These are phyloP conservation scores for Gasterosteus nipponicus DNA, from an alignment of 2,113 vertebrate species.

Conservation along the genomic window DNA sequence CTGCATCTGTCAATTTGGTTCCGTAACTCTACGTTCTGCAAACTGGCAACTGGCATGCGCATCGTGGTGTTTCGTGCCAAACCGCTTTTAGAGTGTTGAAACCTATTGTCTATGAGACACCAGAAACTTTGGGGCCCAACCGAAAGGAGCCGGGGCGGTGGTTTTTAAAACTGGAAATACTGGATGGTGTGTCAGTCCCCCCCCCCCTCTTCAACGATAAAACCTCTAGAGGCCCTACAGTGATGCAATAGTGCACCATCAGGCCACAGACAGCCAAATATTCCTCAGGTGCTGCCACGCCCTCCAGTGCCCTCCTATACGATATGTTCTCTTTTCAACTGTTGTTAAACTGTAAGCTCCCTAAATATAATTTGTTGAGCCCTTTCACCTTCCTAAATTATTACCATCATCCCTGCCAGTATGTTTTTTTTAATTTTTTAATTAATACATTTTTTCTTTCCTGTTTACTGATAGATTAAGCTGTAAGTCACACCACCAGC, in stretches of 20 bases:
- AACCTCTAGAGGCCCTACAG: neutral
- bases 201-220: neutral
- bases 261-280: conserved; percentile 52
- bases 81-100: neutral
- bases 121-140: neutral
- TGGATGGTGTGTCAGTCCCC: conserved; percentile 5
- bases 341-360: neutral
- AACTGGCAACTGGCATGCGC: too few relatives aligned
- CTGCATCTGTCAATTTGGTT: neutral
- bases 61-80: neutral
- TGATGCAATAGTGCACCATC: conserved; percentile 60
- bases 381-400: neutral
- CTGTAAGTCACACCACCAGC: neutral
- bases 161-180: conserved; percentile 41
- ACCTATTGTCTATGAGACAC: neutral
- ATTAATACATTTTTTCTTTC: neutral
- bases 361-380: neutral
- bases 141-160: neutral
- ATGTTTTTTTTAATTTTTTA: neutral
- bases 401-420: neutral
- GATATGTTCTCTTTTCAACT: neutral
- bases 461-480: neutral
- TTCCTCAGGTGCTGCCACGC: conserved; percentile 31
- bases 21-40: neutral
- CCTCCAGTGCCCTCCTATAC: conserved; percentile 27